These are phyloP conservation scores for Rhinoderma darwinii DNA, from an alignment of 2,113 vertebrate species.

Conservation along the genomic window DNA sequence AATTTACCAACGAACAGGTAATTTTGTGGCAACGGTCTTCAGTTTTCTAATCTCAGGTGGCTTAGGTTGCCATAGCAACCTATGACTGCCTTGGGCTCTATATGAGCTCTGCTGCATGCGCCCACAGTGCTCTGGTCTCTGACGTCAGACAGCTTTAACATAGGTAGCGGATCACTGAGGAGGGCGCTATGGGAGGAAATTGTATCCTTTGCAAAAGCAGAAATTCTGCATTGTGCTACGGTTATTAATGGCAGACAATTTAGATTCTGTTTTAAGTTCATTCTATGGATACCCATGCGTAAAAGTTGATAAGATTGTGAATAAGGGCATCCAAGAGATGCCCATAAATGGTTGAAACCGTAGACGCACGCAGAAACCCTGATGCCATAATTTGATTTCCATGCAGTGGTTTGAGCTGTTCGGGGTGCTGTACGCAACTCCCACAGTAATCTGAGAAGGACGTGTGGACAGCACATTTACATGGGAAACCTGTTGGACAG, in stretches of 20 bases:
- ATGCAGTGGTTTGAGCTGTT: no score
- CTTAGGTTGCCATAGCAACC: constrained; percentile 2
- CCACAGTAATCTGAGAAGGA: no score
- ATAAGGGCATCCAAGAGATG: no score
- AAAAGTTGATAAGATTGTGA: no score
- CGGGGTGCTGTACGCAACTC: no score
- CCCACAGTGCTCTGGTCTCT: neutral
- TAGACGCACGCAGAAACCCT: no score
- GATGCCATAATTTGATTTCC: no score
- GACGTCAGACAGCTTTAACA: neutral
- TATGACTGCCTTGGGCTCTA: neutral
- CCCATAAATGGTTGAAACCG: no score
- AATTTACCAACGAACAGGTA: neutral
- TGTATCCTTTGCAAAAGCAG: neutral
- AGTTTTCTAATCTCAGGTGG: neutral
- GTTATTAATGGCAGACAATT: neutral
- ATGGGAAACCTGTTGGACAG: no score
- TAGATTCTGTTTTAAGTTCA: no score
- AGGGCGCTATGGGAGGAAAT: neutral
- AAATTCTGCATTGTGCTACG: neutral
- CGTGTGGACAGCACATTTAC: no score
- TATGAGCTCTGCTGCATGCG: neutral
- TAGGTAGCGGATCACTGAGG: neutral
- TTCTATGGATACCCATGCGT: no score
- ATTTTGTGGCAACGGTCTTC: neutral